A percentile compares a stretch with the other conserved stretches of the same genome.
Evolutionary conservation across 2,888 invertebrate genomes (phyloP).

Genomic region (Drosophila neonasuta): DNA sequence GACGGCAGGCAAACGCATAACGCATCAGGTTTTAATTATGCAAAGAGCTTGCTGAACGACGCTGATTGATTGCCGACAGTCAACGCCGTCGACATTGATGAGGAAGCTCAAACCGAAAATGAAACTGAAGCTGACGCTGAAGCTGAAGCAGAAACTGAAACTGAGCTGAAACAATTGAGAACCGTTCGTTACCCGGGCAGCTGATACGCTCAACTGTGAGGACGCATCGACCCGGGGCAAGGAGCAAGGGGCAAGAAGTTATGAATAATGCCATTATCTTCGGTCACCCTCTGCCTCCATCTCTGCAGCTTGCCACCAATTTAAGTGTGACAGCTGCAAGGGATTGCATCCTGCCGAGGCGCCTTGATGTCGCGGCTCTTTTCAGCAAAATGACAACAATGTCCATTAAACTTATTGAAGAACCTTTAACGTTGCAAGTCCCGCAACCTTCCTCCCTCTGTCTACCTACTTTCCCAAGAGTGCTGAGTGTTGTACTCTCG

Average conservation of each 20-base stretch:
- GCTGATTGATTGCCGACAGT: conserved; percentile 68
- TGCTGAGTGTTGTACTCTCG: conserved; percentile 18
- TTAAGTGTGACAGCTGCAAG: conserved; percentile 19
- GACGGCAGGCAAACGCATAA: conserved; percentile 52
- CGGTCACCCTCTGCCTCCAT: neutral
- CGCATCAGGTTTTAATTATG: conserved; percentile 73
- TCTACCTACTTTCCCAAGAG: neutral
- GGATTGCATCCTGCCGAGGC: conserved; percentile 14
- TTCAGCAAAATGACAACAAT: conserved; percentile 57
- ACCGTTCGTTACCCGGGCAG: conserved; percentile 1
- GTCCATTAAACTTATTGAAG: conserved; percentile 65
- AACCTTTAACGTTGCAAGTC: conserved; percentile 13
- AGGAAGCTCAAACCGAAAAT: conserved; percentile 24
- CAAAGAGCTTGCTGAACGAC: conserved; percentile 60
- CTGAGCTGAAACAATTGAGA: conserved; percentile 31
- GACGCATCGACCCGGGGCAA: neutral
- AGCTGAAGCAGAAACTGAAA: conserved; percentile 13
- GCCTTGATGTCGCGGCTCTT: conserved; percentile 45
- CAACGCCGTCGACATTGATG: conserved; percentile 37
- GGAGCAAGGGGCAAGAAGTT: conserved; percentile 9
- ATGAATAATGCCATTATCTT: conserved; percentile 36
- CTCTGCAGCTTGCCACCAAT: neutral
- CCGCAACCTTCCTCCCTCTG: neutral
- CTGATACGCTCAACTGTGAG: neutral
- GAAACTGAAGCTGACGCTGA: conserved; percentile 22